Conservation (phyloP, 2,888 invertebrate species). For the Archips crataeganus region DNA sequence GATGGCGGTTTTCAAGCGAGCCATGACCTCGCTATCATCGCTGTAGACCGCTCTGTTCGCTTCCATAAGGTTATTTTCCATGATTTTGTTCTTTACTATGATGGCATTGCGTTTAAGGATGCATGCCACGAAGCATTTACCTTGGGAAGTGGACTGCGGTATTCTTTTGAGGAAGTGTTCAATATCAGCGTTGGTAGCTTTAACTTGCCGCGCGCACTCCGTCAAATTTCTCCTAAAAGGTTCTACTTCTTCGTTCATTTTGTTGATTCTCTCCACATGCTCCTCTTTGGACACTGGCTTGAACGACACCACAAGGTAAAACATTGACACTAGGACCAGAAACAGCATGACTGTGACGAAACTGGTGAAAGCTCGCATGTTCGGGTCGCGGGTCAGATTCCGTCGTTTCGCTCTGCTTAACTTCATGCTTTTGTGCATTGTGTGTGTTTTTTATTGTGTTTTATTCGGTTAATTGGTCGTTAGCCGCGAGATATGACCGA, state of each 20-base stretch:
- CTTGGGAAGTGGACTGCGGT: slow-evolving; percentile 69
- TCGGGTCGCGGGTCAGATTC: slow-evolving; percentile 44
- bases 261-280: slow-evolving; percentile 64
- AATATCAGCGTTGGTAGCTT: slow-evolving; percentile 69
- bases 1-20: slow-evolving; percentile 64
- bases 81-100: slow-evolving; percentile 72
- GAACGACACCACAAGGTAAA: slow-evolving; percentile 63
- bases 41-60: slow-evolving; percentile 71
- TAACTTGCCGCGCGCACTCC: slow-evolving; percentile 75
- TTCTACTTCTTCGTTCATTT: slow-evolving; percentile 69
- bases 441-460: slow-evolving; percentile 48
- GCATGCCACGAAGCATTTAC: slow-evolving; percentile 80
- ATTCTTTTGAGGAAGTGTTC: slow-evolving; percentile 74
- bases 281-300: slow-evolving; percentile 72
- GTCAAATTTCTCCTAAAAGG: slow-evolving; percentile 75
- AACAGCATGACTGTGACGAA: slow-evolving; percentile 47
- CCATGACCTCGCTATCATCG: slow-evolving; percentile 73
- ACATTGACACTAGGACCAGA: slow-evolving; percentile 54
- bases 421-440: slow-evolving; percentile 49
- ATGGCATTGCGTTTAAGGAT: slow-evolving; percentile 72
- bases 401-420: slow-evolving; percentile 53
- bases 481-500: slow-evolving; percentile 47
- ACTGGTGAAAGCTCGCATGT: slow-evolving; percentile 55
- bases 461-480: slow-evolving; percentile 64
- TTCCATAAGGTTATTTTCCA: slow-evolving; percentile 62